These are phyloP conservation scores for Hemiprocne comata DNA, from an alignment of 2,113 vertebrate genomes.

Conservation along the genomic window DNA sequence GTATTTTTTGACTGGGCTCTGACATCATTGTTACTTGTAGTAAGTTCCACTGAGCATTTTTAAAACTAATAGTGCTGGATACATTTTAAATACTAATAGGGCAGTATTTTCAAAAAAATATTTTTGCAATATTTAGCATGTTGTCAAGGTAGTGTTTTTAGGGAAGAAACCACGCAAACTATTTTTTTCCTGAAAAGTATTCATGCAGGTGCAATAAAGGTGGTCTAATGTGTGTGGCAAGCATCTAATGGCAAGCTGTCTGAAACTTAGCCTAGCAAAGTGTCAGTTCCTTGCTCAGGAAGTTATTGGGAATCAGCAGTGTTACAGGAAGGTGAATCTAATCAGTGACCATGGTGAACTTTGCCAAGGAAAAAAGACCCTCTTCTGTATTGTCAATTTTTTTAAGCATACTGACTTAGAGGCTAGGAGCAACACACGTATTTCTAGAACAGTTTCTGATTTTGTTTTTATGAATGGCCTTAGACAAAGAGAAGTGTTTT, in stretches of 20 bases:
- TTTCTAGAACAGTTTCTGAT: neutral
- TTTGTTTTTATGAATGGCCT: neutral
- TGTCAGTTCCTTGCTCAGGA: neutral
- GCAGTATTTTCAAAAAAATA: neutral
- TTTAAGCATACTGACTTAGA: neutral
- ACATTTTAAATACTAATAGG: neutral
- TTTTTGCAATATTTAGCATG: neutral
- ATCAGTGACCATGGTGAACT: neutral
- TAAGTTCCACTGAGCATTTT: neutral
- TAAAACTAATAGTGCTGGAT: neutral
- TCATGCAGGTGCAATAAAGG: neutral
- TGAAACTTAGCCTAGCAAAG: neutral
- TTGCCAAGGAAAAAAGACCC: neutral
- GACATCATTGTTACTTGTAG: neutral
- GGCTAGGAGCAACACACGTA: neutral
- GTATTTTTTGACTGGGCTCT: neutral
- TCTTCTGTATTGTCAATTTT: neutral
- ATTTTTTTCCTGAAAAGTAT: neutral
- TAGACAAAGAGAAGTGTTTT: neutral
- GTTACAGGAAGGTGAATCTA: neutral
- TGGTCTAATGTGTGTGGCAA: neutral
- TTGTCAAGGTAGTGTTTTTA: neutral
- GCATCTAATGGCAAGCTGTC: neutral
- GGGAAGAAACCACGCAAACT: too few relatives aligned
- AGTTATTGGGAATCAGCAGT: neutral